These are phyloP conservation scores for Thrips palmi DNA, from an alignment of 1,140 invertebrate genomes.

Conservation along the genomic window DNA sequence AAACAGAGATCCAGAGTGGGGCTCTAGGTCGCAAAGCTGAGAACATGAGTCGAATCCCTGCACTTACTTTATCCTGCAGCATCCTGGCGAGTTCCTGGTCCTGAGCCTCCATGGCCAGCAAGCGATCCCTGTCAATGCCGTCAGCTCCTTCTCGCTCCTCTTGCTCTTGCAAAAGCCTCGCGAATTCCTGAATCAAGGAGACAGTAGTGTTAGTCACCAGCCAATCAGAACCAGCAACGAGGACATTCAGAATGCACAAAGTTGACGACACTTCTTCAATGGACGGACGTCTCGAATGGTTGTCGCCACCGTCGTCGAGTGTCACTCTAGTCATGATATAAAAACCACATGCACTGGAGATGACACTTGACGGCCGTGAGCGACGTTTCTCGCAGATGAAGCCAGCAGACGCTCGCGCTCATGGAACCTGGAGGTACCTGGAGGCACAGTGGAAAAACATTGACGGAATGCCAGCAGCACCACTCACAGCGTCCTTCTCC, in stretches of 20 bases:
- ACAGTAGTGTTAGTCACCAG: background rate
- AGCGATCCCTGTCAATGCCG: slow-evolving; percentile 44
- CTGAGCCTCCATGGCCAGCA: slow-evolving; percentile 74
- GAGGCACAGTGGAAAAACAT: background rate
- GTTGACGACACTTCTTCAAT: background rate
- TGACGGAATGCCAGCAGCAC: slow-evolving; percentile 2
- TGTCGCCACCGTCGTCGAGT: slow-evolving; percentile 22
- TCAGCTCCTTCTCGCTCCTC: slow-evolving; percentile 38
- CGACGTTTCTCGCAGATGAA: background rate
- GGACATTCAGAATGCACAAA: background rate
- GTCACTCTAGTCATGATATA: slow-evolving; percentile 27
- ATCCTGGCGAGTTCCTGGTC: slow-evolving; percentile 77
- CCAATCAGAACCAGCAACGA: background rate
- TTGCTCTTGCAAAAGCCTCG: slow-evolving; percentile 41
- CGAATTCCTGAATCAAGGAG: slow-evolving; percentile 33
- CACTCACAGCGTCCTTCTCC: slow-evolving; percentile 37
- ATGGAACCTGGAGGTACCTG: too few relatives aligned
- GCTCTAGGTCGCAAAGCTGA: background rate
- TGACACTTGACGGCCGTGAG: slow-evolving; percentile 17
- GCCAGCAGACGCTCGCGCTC: too few relatives aligned
- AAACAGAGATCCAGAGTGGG: background rate
- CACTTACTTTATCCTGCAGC: slow-evolving; percentile 59
- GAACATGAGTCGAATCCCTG: background rate
- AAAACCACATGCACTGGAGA: slow-evolving; percentile 20
- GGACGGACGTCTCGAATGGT: background rate